Evolutionary conservation across 1,140 invertebrate genomes (phyloP), one percentile per base, ranked within the genome.

Genomic region (Trichogramma pretiosum): DNA sequence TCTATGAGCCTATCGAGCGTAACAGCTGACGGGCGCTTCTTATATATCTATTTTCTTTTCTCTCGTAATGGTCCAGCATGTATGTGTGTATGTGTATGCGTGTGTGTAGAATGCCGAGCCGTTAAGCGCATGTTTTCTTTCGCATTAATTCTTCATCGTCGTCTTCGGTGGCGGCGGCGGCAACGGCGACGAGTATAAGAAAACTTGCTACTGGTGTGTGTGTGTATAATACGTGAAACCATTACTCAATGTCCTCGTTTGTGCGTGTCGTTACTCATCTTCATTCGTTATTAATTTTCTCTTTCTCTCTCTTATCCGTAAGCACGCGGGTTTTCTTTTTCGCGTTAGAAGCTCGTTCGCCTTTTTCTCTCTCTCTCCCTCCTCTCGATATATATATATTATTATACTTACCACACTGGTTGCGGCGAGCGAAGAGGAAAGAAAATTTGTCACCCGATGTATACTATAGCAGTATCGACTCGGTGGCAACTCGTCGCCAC

Each of bases 1-100:
- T n/a, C n/a, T n/a, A 49, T 51, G 48, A 59, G 56, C n/a, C 56
- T 56, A 59, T 62, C 56, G 48, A n/a, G n/a, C n/a, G 51, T 41
- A 59, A 57, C 58, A 60, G 56, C 58, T 60, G 58, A 45, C 48
- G 39, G 38, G 33, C 36, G 8, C 37, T 23, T 39, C 36, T 39
- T 40, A 41, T 48, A 34, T 45, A 52, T 56, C 42, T 35, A 35
- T 37, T 45, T 35, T 42, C 53, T 52, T 57, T 47, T 44, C 46
- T 47, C 35, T n/a, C n/a, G n/a, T n/a, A n/a, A n/a, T n/a, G n/a
- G n/a, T n/a, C n/a, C n/a, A n/a, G n/a, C n/a, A n/a, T n/a, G n/a
- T n/a, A n/a, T n/a, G n/a, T n/a, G n/a, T n/a, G n/a, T n/a, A n/a
- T n/a, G n/a, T n/a, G 34, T 48, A 46, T 39, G 36, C 37, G 26